These are phyloP conservation scores for Mustelus asterias DNA, from an alignment of 2,113 vertebrate genomes.

Conservation along the genomic window DNA sequence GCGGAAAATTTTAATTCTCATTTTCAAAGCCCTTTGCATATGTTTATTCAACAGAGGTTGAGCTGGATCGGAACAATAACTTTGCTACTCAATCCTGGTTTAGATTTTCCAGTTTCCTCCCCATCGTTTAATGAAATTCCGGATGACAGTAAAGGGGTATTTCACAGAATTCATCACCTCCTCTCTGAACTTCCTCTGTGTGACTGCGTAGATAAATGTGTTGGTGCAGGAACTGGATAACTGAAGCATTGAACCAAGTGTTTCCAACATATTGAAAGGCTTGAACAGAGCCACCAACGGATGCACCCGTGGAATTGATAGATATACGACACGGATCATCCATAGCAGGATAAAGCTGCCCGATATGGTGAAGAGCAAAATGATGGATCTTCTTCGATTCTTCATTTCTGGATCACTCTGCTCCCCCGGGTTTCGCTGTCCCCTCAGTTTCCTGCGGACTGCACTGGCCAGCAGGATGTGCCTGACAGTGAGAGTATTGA, in stretches of 20 bases:
- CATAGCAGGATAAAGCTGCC: background rate
- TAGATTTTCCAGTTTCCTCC: background rate
- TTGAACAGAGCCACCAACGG: too few species aligned
- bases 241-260: slow-evolving; percentile 22
- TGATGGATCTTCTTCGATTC: too few species aligned
- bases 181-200: slow-evolving; percentile 16
- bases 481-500: background rate
- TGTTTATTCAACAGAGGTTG: background rate
- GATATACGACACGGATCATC: background rate
- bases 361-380: too few species aligned
- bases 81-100: background rate
- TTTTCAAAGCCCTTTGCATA: background rate
- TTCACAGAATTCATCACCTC: background rate
- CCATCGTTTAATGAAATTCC: background rate
- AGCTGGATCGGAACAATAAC: background rate
- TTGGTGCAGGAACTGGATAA: background rate
- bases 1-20: background rate
- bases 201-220: background rate
- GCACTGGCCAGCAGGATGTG: background rate
- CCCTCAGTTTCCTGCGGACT: background rate
- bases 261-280: background rate
- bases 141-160: background rate
- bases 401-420: background rate
- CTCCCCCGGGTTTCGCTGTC: background rate
- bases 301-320: background rate